Conservation (phyloP, 2,888 invertebrate genomes). For the Diplazon laetatorius region DNA sequence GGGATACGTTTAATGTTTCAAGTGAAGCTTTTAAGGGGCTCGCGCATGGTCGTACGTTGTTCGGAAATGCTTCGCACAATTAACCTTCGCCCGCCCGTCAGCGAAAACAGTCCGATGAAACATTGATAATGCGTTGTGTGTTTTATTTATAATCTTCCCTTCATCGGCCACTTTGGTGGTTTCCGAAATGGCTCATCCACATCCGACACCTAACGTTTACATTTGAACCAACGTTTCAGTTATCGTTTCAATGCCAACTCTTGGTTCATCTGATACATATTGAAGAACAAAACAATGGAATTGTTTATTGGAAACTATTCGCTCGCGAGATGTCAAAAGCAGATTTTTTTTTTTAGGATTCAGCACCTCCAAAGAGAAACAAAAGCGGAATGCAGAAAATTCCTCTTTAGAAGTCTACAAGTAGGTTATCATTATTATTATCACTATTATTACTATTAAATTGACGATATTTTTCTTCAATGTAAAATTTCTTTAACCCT, state of each 20-base stretch:
- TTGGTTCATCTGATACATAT: constrained; percentile 21
- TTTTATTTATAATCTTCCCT: constrained; percentile 64
- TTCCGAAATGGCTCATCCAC: not conserved
- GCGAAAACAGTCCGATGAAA: constrained; percentile 53
- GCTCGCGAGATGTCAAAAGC: too few relatives aligned
- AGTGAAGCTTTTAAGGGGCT: constrained; percentile 65
- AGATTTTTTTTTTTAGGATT: too few relatives aligned
- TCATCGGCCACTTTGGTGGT: constrained; percentile 32
- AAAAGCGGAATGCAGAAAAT: too few relatives aligned
- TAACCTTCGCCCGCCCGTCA: constrained; percentile 59
- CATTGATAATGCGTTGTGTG: constrained; percentile 60
- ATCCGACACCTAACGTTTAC: not conserved
- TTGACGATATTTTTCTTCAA: too few relatives aligned
- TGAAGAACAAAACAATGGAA: too few relatives aligned
- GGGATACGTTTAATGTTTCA: constrained; percentile 67
- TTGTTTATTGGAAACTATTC: too few relatives aligned
- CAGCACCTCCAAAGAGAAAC: too few relatives aligned
- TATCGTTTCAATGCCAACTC: constrained; percentile 1
- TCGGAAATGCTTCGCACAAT: constrained; percentile 50
- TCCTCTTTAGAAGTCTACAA: too few relatives aligned
- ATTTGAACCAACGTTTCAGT: constrained; percentile 3
- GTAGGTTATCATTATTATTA: too few relatives aligned
- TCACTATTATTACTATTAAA: too few relatives aligned
- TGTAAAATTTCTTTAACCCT: too few relatives aligned
- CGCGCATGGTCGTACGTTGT: constrained; percentile 31